Evolutionary conservation across 2,797 vertebrate species (phyloP), one percentile per base, ranked within the genome.

Genomic region (Alosa sapidissima): DNA sequence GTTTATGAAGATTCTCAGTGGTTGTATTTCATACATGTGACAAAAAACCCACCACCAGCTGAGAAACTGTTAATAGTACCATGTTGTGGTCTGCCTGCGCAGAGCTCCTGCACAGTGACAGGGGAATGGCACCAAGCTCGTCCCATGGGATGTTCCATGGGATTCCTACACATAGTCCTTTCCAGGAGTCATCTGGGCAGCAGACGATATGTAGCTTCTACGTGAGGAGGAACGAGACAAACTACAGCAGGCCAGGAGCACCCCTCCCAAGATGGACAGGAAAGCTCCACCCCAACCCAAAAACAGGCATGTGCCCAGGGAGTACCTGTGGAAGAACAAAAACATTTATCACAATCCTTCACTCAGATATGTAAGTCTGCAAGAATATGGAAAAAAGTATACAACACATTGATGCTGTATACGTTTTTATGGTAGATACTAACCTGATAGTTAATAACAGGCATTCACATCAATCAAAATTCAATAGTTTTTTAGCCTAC

Each of bases 281-380:
- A 97, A 88, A 86, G 96, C 94, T 2, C 96, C 97, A 3, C 93
- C 94, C 96, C 96, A 97, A 85, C 97, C 98, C 36, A 97, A 93
- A 81, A 98, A 97, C 81, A 98, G 95, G 8, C 98, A 97, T 0
- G 92, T 95, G 33, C 98, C 98, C 85, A 98, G 97, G 89, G 97
- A 97, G 87, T 90, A 96, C 86, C 98, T 98, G 89, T 2, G 72
- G 85, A 3, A 11, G 48, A 33, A 51, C 36, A 49, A 16, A 48
- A 21, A n/a, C 51, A 45, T 47, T 55, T 52, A 41, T 7, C 28
- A 5, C 62, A 3, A 58, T 81, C 11, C 28, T 28, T 28, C 28
- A 28, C 28, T 1, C 28, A 28, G 28, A 28, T 28, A 28, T 28
- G 28, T 28, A 55, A 19, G 54, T 21, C 21, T 55, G 54, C 54